A percentile compares a stretch with the other conserved stretches of the same genome.
These are phyloP conservation scores for Anableps anableps DNA, from an alignment of 2,797 vertebrate species.

Conservation along the genomic window DNA sequence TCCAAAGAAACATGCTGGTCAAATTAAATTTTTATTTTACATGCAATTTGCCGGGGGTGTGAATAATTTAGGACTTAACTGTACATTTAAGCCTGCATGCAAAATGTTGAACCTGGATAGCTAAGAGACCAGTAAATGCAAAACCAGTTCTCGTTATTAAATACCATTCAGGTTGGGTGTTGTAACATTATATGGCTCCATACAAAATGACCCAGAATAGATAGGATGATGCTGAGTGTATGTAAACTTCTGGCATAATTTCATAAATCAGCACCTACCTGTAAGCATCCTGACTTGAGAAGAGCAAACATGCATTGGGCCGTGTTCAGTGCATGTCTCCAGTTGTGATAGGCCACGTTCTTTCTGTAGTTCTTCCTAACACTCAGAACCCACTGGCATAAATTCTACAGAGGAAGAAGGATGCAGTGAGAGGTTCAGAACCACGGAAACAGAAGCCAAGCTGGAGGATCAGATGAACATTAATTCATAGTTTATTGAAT, in stretches of 20 bases:
- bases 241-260: background rate
- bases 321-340: conserved; percentile 97
- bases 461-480: background rate
- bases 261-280: conserved; percentile 79
- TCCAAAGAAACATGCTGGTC: background rate
- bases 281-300: conserved; percentile 91
- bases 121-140: background rate
- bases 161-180: background rate
- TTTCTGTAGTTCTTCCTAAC: conserved; percentile 99
- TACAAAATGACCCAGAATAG: background rate
- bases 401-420: conserved; percentile 77
- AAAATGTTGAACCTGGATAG: background rate
- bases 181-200: background rate
- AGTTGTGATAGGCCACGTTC: conserved; percentile 96
- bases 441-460: background rate
- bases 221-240: background rate
- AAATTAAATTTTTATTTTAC: background rate
- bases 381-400: conserved; percentile 96
- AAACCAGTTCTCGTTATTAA: background rate
- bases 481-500: background rate
- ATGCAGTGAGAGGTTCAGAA: background rate
- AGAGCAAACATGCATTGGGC: conserved; percentile 97
- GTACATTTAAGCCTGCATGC: background rate
- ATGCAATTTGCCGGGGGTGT: background rate
- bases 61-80: background rate